Conservation (phyloP, 2,888 invertebrate species). For the Pterostichus niger region DNA sequence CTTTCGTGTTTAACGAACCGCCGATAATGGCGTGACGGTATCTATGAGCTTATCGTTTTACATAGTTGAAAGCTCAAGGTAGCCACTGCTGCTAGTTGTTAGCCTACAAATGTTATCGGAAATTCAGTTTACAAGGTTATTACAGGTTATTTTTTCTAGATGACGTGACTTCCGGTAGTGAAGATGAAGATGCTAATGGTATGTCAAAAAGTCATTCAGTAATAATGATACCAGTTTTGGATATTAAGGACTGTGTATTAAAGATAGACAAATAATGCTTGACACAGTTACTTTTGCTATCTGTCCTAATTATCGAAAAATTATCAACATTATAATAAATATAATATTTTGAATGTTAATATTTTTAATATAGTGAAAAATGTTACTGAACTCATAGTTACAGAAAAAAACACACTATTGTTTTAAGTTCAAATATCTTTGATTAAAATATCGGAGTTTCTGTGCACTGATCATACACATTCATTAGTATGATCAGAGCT, state of each 20-base stretch:
- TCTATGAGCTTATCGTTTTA: constrained; percentile 27
- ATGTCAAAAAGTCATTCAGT: constrained; percentile 11
- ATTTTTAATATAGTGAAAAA: no score
- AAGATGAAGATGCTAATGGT: neutral
- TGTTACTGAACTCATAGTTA: no score
- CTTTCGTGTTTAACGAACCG: constrained; percentile 37
- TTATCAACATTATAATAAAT: no score
- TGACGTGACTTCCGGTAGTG: neutral
- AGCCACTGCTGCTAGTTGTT: neutral
- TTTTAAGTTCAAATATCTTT: no score
- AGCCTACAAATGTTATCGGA: constrained; percentile 28
- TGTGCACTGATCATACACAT: no score
- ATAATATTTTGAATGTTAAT: no score
- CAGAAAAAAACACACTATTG: no score
- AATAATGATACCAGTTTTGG: neutral
- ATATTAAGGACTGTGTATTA: neutral
- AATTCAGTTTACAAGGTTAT: constrained; percentile 9
- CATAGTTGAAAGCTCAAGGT: constrained; percentile 32
- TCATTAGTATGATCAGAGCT: no score
- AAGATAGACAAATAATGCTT: no score
- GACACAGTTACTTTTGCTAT: no score
- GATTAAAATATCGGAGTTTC: no score
- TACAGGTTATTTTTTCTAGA: neutral
- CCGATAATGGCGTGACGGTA: constrained; percentile 31
- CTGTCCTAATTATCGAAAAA: no score